A percentile compares a stretch with the other conserved stretches of the same genome.
Evolutionary conservation across 2,888 invertebrate species (phyloP).

Genomic region (Drymonia ruficornis): DNA sequence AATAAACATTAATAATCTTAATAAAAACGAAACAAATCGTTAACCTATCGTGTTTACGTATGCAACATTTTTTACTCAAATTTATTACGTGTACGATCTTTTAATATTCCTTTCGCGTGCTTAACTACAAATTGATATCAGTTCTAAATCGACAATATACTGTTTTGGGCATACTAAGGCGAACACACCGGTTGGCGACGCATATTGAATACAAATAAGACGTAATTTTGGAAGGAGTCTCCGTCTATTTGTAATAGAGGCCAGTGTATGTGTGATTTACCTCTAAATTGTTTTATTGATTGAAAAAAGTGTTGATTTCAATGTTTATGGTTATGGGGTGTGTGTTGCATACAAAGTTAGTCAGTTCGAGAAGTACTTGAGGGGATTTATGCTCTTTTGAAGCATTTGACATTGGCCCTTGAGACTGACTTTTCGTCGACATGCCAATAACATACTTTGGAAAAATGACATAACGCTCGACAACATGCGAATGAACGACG

Average conservation of each 20-base stretch:
- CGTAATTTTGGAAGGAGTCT: constrained; percentile 50
- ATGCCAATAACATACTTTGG: neutral
- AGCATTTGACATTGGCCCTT: constrained; percentile 17
- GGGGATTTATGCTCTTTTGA: constrained; percentile 13
- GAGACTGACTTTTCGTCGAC: neutral
- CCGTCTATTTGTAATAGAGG: constrained; percentile 38
- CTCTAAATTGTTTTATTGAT: constrained; percentile 26
- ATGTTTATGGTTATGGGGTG: constrained; percentile 7
- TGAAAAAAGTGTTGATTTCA: constrained; percentile 3
- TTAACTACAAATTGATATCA: constrained; percentile 79
- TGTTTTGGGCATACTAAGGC: constrained; percentile 66
- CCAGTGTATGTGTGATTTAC: constrained; percentile 38
- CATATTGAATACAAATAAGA: constrained; percentile 62
- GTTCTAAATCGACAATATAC: constrained; percentile 68
- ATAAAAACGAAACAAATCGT: constrained; percentile 38
- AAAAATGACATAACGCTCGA: neutral
- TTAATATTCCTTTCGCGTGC: constrained; percentile 58
- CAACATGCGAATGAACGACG: constrained; percentile 8
- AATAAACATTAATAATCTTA: constrained; percentile 44
- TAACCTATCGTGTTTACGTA: constrained; percentile 37
- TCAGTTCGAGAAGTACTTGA: neutral
- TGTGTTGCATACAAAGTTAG: constrained; percentile 25
- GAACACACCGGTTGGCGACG: constrained; percentile 54
- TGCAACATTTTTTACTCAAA: constrained; percentile 37
- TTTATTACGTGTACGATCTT: constrained; percentile 42